Conservation (phyloP, 1,140 invertebrate genomes). For the Pseudomyrmex cubaensis region DNA sequence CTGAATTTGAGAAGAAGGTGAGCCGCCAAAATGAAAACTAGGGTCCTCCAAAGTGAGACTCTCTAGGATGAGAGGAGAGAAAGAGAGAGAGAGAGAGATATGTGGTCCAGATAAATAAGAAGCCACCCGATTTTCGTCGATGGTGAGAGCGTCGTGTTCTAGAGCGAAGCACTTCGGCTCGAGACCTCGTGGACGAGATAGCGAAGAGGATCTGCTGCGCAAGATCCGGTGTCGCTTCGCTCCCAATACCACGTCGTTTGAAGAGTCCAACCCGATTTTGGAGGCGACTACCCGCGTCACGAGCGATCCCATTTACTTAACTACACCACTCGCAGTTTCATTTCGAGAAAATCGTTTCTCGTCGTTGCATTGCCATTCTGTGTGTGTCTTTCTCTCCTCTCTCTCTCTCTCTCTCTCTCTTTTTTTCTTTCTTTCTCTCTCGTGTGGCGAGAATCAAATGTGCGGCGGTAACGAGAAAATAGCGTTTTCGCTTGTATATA, state of each 20-base stretch:
- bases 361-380: neutral
- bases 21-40: constrained; percentile 51
- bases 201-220: neutral
- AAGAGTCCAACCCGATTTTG: constrained; percentile 63
- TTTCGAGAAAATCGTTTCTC: constrained; percentile 52
- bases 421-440: neutral
- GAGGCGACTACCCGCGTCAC: constrained; percentile 45
- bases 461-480: constrained; percentile 35
- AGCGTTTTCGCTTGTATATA: constrained; percentile 19
- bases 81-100: neutral
- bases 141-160: constrained; percentile 28
- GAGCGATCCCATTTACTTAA: constrained; percentile 72
- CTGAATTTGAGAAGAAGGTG: constrained; percentile 46
- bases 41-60: constrained; percentile 46
- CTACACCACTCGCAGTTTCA: constrained; percentile 52
- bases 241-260: constrained; percentile 53
- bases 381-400: too few relatives aligned
- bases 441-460: constrained; percentile 29
- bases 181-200: neutral
- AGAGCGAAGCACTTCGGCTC: constrained; percentile 13
- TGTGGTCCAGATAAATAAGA: constrained; percentile 47
- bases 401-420: too few relatives aligned
- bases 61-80: neutral
- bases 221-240: constrained; percentile 51
- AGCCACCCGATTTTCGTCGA: neutral